These are phyloP conservation scores for Bolinopsis microptera DNA, from an alignment of 37 sponge, comb jelly and placozoan species.

Conservation along the genomic window DNA sequence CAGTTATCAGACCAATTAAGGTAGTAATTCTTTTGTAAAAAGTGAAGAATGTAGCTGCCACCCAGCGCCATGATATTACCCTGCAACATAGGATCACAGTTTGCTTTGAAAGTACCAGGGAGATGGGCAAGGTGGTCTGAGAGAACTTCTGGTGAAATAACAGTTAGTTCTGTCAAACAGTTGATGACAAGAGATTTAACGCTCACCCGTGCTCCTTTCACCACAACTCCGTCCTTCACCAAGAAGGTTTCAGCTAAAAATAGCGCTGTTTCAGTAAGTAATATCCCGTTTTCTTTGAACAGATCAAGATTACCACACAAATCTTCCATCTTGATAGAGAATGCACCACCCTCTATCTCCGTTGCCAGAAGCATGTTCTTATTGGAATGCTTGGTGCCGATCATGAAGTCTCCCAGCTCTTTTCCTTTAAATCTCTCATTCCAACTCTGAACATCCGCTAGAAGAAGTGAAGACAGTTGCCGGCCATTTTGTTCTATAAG, in stretches of 20 bases:
- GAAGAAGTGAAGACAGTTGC: not conserved
- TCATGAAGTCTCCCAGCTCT: slow-evolving; percentile 62
- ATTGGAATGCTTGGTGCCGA: slow-evolving; percentile 46
- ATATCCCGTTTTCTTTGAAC: slow-evolving; percentile 10
- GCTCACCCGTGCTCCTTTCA: slow-evolving; percentile 22
- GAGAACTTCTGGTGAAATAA: slow-evolving; percentile 8
- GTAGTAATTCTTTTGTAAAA: not conserved
- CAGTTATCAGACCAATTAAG: not conserved
- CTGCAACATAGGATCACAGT: slow-evolving; percentile 63
- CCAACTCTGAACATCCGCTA: not conserved
- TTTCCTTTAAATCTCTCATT: not conserved
- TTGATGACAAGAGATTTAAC: slow-evolving; percentile 34
- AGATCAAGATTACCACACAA: not conserved
- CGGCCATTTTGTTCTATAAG: slow-evolving; percentile 26
- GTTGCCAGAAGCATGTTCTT: slow-evolving; percentile 66
- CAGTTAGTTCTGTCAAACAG: slow-evolving; percentile 39
- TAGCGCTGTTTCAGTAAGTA: not conserved
- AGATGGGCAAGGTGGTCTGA: slow-evolving; percentile 3
- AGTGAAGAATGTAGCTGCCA: slow-evolving; percentile 25
- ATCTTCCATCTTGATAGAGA: not conserved
- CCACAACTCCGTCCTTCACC: not conserved
- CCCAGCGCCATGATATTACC: slow-evolving; percentile 50
- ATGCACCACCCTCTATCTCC: not conserved
- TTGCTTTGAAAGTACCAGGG: not conserved
- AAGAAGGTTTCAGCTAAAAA: slow-evolving; percentile 2